Conservation (phyloP, 2,888 invertebrate genomes). For the Brenthis daphne region DNA sequence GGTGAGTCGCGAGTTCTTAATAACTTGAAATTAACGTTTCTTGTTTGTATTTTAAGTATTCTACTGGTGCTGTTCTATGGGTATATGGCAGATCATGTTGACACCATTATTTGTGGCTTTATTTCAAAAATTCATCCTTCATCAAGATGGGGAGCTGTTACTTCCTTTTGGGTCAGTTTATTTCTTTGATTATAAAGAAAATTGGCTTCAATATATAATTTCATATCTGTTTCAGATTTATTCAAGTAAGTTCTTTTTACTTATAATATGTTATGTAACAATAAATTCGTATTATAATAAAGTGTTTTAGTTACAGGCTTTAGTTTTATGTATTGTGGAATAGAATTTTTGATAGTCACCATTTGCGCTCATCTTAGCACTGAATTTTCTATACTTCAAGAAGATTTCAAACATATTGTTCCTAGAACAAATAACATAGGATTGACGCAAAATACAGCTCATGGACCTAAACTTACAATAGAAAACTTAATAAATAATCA, state of each 20-base stretch:
- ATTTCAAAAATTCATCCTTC: constrained; percentile 47
- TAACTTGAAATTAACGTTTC: too few relatives aligned
- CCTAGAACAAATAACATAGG: constrained; percentile 36
- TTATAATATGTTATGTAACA: constrained; percentile 4
- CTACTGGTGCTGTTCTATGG: constrained; percentile 52
- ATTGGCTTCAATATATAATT: constrained; percentile 52
- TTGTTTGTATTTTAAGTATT: constrained; percentile 44
- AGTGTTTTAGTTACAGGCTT: constrained; percentile 51
- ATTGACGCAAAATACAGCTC: constrained; percentile 4
- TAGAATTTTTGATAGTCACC: constrained; percentile 55
- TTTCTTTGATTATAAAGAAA: constrained; percentile 53
- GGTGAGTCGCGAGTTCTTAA: too few relatives aligned
- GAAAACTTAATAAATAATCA: constrained; percentile 50
- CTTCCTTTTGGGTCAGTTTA: constrained; percentile 55
- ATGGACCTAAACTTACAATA: constrained; percentile 36
- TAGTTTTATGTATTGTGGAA: constrained; percentile 51
- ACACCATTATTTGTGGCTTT: constrained; percentile 50
- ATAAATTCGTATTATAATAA: neutral
- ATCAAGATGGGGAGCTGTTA: constrained; percentile 47
- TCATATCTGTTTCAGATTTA: constrained; percentile 55
- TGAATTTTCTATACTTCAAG: constrained; percentile 54
- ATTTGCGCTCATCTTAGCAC: constrained; percentile 55
- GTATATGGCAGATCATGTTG: constrained; percentile 51
- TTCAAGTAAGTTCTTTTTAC: constrained; percentile 50
- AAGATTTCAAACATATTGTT: constrained; percentile 50